Evolutionary conservation across 2,113 vertebrate species (phyloP), one percentile per base, ranked within the genome.

Genomic region (Barbus barbus): DNA sequence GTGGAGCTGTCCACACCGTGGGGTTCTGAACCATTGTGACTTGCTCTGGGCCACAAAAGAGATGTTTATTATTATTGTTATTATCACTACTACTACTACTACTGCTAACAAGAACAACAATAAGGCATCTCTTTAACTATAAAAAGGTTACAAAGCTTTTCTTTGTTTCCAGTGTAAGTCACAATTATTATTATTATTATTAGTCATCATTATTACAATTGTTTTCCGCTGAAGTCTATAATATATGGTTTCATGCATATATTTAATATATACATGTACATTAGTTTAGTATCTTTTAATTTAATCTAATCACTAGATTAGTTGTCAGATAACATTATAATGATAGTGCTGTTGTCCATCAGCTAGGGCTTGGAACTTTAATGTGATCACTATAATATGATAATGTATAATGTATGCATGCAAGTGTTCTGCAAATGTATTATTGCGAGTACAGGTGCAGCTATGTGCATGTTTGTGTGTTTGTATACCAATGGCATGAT

Each of bases 401-500:
- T n/a, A n/a, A n/a, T n/a, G n/a, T n/a, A n/a, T n/a, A n/a, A n/a
- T 36, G 8, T 71, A 38, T 78, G 38, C 24, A 20, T 60, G 14
- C 20, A n/a, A 56, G 71, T 5, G 31, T 69, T 69, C 18, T 36
- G 3, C 65, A 22, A 69, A 36, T 33, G 12, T 8, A 61, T 61
- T 31, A 8, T 13, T 65, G 26, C 6, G 1, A 5, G 5, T 22
- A 38, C 18, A 38, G 24, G 31, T 71, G 75, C n/a, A 56, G 20
- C 24, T 41, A 28, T 24, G 36, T 61, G 26, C 63, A 7, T 51
- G 53, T 53, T 78, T 60, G 20, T 67, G 78, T 71, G 58, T 81
- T 60, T 85, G 46, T 48, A n/a, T 60, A 8, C 41, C n/a, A 8
- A 14, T 5, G 58, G 48, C 56, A 48, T 84, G 77, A 88, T 86